Percentiles rank a stretch among this genome's conserved stretches.
Conservation (phyloP, 2,888 invertebrate species). For the Agrochola lota region DNA sequence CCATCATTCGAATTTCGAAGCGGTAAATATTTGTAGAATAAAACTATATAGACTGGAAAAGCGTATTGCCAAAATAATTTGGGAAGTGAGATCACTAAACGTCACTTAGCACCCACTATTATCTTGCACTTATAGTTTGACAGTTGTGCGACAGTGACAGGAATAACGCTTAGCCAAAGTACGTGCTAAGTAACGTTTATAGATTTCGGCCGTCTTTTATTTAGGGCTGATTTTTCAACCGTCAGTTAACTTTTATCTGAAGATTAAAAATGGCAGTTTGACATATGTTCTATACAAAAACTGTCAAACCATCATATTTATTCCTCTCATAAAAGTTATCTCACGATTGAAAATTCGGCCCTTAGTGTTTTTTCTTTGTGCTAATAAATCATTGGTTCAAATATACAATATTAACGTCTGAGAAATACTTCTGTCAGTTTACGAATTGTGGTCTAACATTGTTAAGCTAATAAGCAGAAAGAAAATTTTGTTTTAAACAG, state of each 20-base stretch:
- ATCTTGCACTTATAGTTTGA: not conserved
- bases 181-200: not conserved
- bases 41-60: not conserved
- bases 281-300: too few species aligned
- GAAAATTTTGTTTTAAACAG: conserved; percentile 29
- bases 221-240: too few species aligned
- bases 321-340: too few species aligned
- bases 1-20: not conserved
- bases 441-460: conserved; percentile 35
- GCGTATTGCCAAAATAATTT: not conserved
- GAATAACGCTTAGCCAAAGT: not conserved
- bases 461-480: conserved; percentile 30
- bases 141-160: not conserved
- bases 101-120: not conserved
- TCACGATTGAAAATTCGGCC: too few species aligned
- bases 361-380: not conserved
- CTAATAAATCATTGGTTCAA: not conserved
- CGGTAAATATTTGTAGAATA: not conserved
- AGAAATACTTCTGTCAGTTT: conserved; percentile 2
- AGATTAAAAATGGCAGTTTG: too few species aligned
- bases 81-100: not conserved
- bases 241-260: too few species aligned
- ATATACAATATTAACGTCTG: conserved; percentile 12
- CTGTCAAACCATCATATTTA: too few species aligned
- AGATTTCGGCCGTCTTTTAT: not conserved